These are phyloP conservation scores for Drosophila kurseongensis DNA, from an alignment of 1,140 invertebrate species.

Conservation along the genomic window DNA sequence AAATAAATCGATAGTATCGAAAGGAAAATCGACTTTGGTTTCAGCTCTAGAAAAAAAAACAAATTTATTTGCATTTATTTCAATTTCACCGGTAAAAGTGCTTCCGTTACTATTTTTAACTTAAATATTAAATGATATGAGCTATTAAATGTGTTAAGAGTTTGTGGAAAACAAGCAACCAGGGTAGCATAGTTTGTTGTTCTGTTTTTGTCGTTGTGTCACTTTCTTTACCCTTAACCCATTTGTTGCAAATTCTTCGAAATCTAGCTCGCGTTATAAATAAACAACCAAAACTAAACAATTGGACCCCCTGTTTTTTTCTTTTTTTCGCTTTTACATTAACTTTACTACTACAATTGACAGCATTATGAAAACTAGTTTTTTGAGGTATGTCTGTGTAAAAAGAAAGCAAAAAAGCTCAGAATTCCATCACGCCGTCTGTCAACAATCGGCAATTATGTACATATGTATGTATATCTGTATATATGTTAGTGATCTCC, in stretches of 20 bases:
- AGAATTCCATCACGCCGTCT: conserved; percentile 40
- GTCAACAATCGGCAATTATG: conserved; percentile 38
- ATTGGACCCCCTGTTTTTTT: conserved; percentile 17
- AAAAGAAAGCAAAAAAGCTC: conserved; percentile 30
- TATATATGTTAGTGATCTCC: background rate
- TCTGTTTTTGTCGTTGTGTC: background rate
- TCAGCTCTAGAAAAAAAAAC: conserved; percentile 1
- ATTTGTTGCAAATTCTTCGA: conserved; percentile 16
- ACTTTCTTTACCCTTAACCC: conserved; percentile 7
- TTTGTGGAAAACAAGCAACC: background rate
- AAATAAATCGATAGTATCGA: no score
- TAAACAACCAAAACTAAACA: conserved; percentile 28
- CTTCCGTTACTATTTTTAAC: background rate
- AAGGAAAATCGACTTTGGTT: no score
- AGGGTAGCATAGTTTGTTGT: background rate
- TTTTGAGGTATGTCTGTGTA: conserved; percentile 17
- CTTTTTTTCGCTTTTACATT: conserved; percentile 1
- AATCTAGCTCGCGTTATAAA: conserved; percentile 41
- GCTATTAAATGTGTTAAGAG: background rate
- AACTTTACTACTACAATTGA: conserved; percentile 3
- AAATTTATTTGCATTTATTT: conserved; percentile 12
- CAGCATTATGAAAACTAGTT: conserved; percentile 56
- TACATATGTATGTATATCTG: background rate
- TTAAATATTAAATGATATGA: background rate
- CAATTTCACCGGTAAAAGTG: conserved; percentile 25